Percentiles rank a stretch among this genome's conserved stretches.
Evolutionary conservation across 2,797 vertebrate genomes (phyloP).

Genomic region (Anabas testudineus): DNA sequence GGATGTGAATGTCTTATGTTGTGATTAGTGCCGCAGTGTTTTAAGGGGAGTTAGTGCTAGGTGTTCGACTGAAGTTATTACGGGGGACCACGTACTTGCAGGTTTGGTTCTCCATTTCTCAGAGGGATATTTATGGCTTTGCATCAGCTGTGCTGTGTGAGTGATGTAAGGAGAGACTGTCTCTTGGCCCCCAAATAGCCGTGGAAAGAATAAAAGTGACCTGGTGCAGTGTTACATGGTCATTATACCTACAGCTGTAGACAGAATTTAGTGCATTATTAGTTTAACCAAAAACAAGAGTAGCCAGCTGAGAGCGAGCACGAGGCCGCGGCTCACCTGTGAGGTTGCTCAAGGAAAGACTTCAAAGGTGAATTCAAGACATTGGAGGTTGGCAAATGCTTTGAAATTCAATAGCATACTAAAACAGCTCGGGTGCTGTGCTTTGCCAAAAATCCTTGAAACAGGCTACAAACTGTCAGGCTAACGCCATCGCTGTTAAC

Average conservation of each 20-base stretch:
- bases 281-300: constrained; percentile 46
- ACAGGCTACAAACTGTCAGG: constrained; percentile 7
- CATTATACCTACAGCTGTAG: constrained; percentile 44
- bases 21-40: constrained; percentile 49
- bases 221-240: constrained; percentile 62
- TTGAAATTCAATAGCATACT: constrained; percentile 67
- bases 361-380: constrained; percentile 52
- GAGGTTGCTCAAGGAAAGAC: constrained; percentile 38
- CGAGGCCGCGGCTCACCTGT: constrained; percentile 27
- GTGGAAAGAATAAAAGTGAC: constrained; percentile 80
- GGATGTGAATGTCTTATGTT: constrained; percentile 53
- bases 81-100: constrained; percentile 55
- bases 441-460: constrained; percentile 58
- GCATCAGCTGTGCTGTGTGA: constrained; percentile 80
- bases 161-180: constrained; percentile 79
- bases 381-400: constrained; percentile 52
- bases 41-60: constrained; percentile 69
- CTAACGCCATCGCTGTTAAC: constrained; percentile 20
- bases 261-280: constrained; percentile 49
- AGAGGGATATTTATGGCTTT: constrained; percentile 84
- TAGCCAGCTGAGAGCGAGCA: background rate
- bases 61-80: constrained; percentile 62
- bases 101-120: constrained; percentile 80
- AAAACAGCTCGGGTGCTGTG: constrained; percentile 43
- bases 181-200: constrained; percentile 77